These are phyloP conservation scores for Dunckerocampus dactyliophorus DNA, from an alignment of 2,113 vertebrate genomes.

Conservation along the genomic window DNA sequence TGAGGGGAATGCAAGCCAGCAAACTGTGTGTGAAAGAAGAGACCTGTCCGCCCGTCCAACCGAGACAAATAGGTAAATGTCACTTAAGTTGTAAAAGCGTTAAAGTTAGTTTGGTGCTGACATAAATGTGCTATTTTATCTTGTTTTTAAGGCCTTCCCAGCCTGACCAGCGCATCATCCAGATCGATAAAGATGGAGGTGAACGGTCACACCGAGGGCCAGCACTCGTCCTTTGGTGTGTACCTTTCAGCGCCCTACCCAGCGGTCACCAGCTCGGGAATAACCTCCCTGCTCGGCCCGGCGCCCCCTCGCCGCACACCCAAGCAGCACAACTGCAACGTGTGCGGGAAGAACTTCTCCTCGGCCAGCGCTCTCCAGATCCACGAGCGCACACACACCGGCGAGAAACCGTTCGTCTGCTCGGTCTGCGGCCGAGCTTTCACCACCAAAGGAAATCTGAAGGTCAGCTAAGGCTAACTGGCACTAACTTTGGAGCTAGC, in stretches of 20 bases:
- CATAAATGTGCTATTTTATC: no score
- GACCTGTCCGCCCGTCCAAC: constrained; percentile 79
- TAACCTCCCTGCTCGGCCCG: constrained; percentile 83
- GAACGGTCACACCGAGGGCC: constrained; percentile 82
- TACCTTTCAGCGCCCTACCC: constrained; percentile 81
- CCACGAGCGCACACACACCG: constrained; percentile 96
- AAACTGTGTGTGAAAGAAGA: constrained; percentile 85
- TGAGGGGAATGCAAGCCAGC: constrained; percentile 72
- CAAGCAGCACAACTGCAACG: constrained; percentile 97
- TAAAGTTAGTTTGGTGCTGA: no score
- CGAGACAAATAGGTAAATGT: constrained; percentile 86
- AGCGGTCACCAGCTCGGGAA: constrained; percentile 77
- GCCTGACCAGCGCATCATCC: constrained; percentile 70
- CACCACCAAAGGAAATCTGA: constrained; percentile 99
- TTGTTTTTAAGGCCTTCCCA: constrained; percentile 72
- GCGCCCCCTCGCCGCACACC: constrained; percentile 83
- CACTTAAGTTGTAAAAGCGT: no score
- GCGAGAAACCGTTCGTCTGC: constrained; percentile 97
- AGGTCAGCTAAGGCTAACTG: constrained; percentile 71
- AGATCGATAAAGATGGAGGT: constrained; percentile 85
- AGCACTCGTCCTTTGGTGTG: constrained; percentile 77
- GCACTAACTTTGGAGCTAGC: background rate
- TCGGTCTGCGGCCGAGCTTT: constrained; percentile 96
- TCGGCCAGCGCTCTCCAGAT: constrained; percentile 98
- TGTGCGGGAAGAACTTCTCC: constrained; percentile 97